Conservation (phyloP, 2,888 invertebrate species). For the Nyleta sp. region DNA sequence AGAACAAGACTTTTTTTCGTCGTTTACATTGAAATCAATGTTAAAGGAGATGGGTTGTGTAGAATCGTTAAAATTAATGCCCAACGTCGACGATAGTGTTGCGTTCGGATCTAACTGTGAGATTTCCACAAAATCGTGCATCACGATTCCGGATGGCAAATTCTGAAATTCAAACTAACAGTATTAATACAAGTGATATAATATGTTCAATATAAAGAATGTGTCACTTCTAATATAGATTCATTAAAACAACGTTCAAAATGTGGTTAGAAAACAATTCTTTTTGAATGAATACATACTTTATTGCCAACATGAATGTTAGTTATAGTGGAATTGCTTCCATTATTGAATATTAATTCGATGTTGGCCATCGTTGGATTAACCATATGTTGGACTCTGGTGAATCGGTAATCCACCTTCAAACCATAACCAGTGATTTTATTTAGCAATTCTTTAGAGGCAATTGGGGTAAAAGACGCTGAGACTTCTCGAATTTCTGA, state of each 20-base stretch:
- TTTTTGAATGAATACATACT: too few species aligned
- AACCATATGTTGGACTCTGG: constrained; percentile 91
- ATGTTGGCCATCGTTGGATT: constrained; percentile 92
- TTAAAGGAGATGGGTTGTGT: constrained; percentile 94
- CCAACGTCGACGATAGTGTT: constrained; percentile 87
- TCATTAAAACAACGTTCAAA: too few species aligned
- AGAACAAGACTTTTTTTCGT: constrained; percentile 73
- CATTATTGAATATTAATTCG: constrained; percentile 91
- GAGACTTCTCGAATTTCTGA: constrained; percentile 83
- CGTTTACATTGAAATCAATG: constrained; percentile 85
- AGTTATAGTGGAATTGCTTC: constrained; percentile 85
- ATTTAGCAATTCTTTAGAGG: constrained; percentile 86
- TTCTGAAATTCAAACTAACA: constrained; percentile 84
- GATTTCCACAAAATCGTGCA: constrained; percentile 90
- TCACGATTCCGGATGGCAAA: constrained; percentile 87
- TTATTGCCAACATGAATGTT: constrained; percentile 89
- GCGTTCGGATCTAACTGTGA: constrained; percentile 86
- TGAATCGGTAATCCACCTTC: constrained; percentile 87
- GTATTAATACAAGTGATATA: too few species aligned
- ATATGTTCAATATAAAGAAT: too few species aligned
- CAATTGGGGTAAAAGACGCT: constrained; percentile 85
- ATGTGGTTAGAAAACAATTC: too few species aligned
- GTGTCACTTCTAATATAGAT: too few species aligned
- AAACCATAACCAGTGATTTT: constrained; percentile 89
- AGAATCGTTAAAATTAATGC: constrained; percentile 96